phyloP scores from a whole-genome alignment of 2,113 vertebrate species.

The Grus americana region DNA sequence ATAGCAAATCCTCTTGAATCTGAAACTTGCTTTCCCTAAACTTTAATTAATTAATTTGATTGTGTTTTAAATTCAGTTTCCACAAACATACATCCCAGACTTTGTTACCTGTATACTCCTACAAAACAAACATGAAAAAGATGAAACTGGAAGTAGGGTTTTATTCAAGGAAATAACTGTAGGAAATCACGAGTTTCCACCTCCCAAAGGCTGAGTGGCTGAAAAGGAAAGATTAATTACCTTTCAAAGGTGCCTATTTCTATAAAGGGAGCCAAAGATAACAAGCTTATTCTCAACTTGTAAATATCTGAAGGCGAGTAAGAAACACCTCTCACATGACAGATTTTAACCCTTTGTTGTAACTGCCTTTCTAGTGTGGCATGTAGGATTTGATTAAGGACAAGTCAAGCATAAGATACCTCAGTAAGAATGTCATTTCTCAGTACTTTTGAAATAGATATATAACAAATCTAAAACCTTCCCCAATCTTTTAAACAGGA shows the following conservation, averaged over 20 bases:
- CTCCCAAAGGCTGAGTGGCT: background rate
- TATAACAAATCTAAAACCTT: background rate
- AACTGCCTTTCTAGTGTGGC: background rate
- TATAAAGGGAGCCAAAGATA: conserved; percentile 11
- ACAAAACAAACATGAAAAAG: background rate
- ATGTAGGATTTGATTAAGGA: background rate
- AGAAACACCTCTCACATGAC: background rate
- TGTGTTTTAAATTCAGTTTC: background rate
- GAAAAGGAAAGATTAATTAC: conserved; percentile 34
- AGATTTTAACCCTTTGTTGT: background rate
- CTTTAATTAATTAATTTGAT: background rate
- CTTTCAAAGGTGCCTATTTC: background rate
- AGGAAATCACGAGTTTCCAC: conserved; percentile 21
- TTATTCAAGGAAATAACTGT: background rate
- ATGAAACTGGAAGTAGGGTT: background rate
- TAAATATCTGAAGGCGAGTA: background rate
- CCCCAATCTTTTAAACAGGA: background rate
- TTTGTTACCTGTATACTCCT: background rate
- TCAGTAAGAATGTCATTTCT: background rate
- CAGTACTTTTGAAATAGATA: background rate
- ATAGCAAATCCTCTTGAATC: background rate
- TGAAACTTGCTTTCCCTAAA: background rate
- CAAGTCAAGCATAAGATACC: background rate
- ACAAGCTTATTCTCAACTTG: background rate
- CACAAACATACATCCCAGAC: background rate